These are phyloP conservation scores for Larimichthys polyactis DNA, from an alignment of 2,113 vertebrate genomes.

Conservation along the genomic window DNA sequence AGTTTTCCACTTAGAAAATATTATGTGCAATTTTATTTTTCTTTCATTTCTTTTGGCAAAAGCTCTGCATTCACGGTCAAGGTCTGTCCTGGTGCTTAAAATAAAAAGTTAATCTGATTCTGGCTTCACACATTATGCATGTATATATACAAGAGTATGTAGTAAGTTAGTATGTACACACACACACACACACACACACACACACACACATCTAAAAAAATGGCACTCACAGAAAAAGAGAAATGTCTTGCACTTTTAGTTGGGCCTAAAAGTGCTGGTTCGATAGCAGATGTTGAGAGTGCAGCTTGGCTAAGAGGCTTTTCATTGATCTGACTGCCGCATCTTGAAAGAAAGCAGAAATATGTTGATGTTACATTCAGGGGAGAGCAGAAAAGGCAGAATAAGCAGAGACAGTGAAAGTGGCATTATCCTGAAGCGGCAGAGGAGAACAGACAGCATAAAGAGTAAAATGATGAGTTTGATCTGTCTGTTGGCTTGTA, in stretches of 20 bases:
- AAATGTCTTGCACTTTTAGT: constrained; percentile 51
- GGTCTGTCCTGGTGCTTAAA: not conserved
- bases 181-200: constrained; percentile 6
- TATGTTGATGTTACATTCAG: constrained; percentile 51
- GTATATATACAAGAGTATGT: too few species aligned
- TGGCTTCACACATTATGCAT: not conserved
- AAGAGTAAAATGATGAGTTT: not conserved
- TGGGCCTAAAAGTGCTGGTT: constrained; percentile 48
- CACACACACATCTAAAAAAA: not conserved
- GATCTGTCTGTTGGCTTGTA: not conserved
- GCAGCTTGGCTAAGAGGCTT: constrained; percentile 61
- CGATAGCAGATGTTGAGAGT: constrained; percentile 60
- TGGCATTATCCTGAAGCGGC: not conserved
- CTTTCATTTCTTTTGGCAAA: not conserved
- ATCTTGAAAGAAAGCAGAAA: constrained; percentile 61
- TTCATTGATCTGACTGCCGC: constrained; percentile 64
- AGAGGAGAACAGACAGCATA: not conserved
- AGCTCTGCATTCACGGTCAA: not conserved
- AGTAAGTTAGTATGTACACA: not conserved
- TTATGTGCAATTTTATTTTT: not conserved
- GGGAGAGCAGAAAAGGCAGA: constrained; percentile 7
- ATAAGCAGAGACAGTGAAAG: constrained; percentile 1
- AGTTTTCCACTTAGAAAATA: not conserved
- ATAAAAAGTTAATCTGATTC: constrained; percentile 9
- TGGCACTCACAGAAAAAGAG: constrained; percentile 1